Conservation (phyloP, 2,113 vertebrate species). For the Malurus cyaneus region DNA sequence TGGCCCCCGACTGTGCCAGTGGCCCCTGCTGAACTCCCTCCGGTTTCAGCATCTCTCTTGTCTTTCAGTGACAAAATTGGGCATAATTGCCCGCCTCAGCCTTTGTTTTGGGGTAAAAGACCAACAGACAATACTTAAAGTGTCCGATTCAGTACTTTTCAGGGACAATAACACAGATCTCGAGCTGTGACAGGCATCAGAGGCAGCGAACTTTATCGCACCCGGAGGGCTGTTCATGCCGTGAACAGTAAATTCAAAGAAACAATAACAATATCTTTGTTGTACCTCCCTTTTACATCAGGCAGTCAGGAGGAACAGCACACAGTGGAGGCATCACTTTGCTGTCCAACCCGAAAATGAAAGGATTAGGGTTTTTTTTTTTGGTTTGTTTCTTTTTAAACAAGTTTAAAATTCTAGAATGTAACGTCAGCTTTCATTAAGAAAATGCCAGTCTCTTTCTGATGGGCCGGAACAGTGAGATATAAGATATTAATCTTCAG, state of each 20-base stretch:
- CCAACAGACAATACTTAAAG: neutral
- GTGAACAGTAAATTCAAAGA: neutral
- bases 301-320: neutral
- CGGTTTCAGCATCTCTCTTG: neutral
- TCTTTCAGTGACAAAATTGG: neutral
- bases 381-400: neutral
- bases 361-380: neutral
- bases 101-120: neutral
- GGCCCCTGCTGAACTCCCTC: neutral
- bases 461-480: neutral
- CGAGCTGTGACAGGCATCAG: constrained; percentile 3
- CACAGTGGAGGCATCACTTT: neutral
- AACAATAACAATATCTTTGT: neutral
- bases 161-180: neutral
- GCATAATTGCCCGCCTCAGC: neutral
- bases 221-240: neutral
- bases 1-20: neutral
- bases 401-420: neutral
- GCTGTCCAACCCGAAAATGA: neutral
- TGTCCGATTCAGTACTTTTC: neutral
- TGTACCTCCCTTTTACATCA: constrained; percentile 1
- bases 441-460: neutral
- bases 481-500: neutral
- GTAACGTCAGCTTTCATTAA: neutral
- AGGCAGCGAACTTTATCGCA: neutral